Base-by-base conservation (phyloP, 2,888 invertebrate genomes). In the Platycnemis pennipes region DNA sequence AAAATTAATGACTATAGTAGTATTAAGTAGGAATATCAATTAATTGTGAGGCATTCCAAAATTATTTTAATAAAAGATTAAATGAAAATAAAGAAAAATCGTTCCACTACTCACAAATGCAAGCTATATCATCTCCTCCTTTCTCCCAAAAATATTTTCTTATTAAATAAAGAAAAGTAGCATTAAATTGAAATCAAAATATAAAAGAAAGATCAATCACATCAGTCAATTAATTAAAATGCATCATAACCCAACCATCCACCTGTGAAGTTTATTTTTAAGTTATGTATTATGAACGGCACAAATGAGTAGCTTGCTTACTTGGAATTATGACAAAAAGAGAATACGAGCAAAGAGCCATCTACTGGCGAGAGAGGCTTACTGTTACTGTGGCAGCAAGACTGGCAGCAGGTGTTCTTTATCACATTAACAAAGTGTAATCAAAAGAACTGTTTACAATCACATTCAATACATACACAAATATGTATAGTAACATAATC, bases 1-100 rank as follows among this genome's bases (percentile, higher is more conserved):
- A 77, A 91, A 91, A 91, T 91, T 91, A 91, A 91, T 91, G 69
- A 91, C 91, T 91, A 91, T 91, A 44, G 63, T 91, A 91, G 63
- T 91, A 63, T 91, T 91, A 91, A 91, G 91, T 91, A 91, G 91
- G 91, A 91, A 63, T 91, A 91, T 91, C 91, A 91, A 91, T 91
- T 91, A 91, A 91, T 91, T 91, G 91, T 91, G 91, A 91, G 91
- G 91, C 91, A 91, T 91, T 91, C 91, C 91, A 91, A 91, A 87
- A 91, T 91, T 91, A 91, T 91, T 91, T 91, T 63, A 91, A 91
- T 63, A 44, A 91, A 91, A 63, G 63, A 91, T 91, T 56, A 69
- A 91, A 91, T 91, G 44, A 91, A 91, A 91, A 91, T 91, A 69
- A 91, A 91, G 77, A 91, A n/a, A 91, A 44, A 63, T 63, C 63